phyloP scores from a whole-genome alignment of 2,113 vertebrate species.

The Pristiophorus japonicus region DNA sequence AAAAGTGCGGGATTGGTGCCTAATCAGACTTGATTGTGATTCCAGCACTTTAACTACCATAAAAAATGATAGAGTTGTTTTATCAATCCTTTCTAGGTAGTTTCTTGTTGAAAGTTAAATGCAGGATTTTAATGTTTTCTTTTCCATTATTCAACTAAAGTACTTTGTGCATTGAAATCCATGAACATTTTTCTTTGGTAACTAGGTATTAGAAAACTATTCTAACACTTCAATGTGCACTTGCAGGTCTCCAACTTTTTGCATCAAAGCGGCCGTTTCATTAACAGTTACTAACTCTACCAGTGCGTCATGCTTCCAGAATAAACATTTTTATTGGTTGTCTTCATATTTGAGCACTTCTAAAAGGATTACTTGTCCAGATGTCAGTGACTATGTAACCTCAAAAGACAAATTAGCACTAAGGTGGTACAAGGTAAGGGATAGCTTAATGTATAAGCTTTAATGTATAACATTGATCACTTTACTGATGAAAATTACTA shows the following conservation, averaged over 20 bases:
- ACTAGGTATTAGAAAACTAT: background rate
- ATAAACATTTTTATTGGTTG: background rate
- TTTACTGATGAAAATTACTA: background rate
- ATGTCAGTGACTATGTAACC: conserved; percentile 51
- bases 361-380: conserved; percentile 64
- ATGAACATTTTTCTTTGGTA: background rate
- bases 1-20: background rate
- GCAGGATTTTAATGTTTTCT: background rate
- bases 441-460: background rate
- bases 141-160: background rate
- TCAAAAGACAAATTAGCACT: conserved; percentile 53
- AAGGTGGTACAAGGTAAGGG: conserved; percentile 75
- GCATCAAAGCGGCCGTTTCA: background rate
- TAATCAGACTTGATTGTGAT: background rate
- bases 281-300: background rate
- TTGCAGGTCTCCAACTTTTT: conserved; percentile 21
- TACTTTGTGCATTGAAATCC: background rate
- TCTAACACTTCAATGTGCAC: background rate
- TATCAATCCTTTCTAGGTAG: background rate
- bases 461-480: too few relatives aligned
- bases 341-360: background rate
- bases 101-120: conserved; percentile 3
- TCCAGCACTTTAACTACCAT: background rate
- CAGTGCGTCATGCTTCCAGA: background rate
- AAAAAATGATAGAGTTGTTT: background rate